Base-by-base conservation (phyloP, 2,797 vertebrate species). In the Paedocypris micromegethes region DNA sequence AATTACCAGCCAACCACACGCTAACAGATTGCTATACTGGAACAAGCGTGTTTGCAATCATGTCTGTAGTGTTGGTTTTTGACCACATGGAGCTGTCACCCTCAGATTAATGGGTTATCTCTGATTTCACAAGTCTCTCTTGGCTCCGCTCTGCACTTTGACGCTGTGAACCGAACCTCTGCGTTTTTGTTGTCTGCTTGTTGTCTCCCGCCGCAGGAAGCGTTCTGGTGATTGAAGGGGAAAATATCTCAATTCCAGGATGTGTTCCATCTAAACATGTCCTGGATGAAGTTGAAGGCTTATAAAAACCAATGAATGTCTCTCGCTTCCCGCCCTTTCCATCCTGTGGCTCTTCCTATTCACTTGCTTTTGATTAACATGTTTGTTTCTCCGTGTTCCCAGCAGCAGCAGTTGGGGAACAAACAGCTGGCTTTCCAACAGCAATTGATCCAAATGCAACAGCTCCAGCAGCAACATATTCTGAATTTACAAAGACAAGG, bases 381-480 rank as follows among this genome's bases (percentile, higher is more conserved):
- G 41, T 41, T n/a, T 38, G 43, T 66, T 57, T 23, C 44, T 72
- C 68, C 61, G 41, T 57, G 76, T 82, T 81, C 74, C 71, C 67
- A 58, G 50, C 71, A 80, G 87, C 85, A 91, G 87, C 91, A 92
- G 75, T 85, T 98, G 85, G 92, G 96, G 84, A 98, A 87, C 83
- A 98, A 98, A 86, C 96, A 98, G 92, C 88, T 98, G 88, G 94
- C 94, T 78, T 98, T 98, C 88, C 96, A 98, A 89, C 96, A 98
- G 88, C 96, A 98, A 92, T 89, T 98, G 82, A 92, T 98, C 82
- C 96, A 98, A 87, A 98, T 98, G 94, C 96, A 98, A 89, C 96
- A 98, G 88, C 87, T 98, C 72, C 96, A 98, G 85, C 96, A 98
- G 87, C 96, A 98, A 86, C 96, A 98, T 86, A 91, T 98, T 86